Evolutionary conservation across 2,888 invertebrate species (phyloP).

Genomic region (Slavum lentiscoides): DNA sequence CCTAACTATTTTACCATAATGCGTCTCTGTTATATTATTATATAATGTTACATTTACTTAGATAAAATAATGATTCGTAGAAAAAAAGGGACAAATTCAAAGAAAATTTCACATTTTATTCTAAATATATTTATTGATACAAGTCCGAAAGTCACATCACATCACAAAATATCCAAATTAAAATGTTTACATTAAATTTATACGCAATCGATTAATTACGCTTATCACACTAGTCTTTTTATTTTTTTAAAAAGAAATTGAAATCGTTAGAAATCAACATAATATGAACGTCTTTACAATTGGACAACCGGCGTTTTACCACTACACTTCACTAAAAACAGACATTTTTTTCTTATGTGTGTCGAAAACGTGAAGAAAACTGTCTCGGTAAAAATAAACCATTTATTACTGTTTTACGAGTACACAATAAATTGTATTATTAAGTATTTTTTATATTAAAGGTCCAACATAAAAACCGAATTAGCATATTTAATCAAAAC

Average conservation of each 20-base stretch:
- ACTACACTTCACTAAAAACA: neutral
- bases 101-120: neutral
- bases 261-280: neutral
- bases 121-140: neutral
- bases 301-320: neutral
- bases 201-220: neutral
- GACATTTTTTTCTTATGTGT: neutral
- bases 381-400: too few species aligned
- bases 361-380: neutral
- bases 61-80: neutral
- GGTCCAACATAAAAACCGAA: too few species aligned
- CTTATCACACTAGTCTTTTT: neutral
- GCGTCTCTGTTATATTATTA: neutral
- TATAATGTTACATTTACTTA: neutral
- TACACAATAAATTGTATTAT: too few species aligned
- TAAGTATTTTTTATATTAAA: too few species aligned
- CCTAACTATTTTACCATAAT: neutral
- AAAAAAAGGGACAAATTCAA: neutral
- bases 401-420: too few species aligned
- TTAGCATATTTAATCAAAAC: too few species aligned
- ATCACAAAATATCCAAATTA: neutral
- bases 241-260: constrained; percentile 1
- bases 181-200: neutral
- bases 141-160: neutral
- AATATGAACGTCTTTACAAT: neutral